Conservation (phyloP, 2,797 vertebrate species). For the Pelobates cultripes region DNA sequence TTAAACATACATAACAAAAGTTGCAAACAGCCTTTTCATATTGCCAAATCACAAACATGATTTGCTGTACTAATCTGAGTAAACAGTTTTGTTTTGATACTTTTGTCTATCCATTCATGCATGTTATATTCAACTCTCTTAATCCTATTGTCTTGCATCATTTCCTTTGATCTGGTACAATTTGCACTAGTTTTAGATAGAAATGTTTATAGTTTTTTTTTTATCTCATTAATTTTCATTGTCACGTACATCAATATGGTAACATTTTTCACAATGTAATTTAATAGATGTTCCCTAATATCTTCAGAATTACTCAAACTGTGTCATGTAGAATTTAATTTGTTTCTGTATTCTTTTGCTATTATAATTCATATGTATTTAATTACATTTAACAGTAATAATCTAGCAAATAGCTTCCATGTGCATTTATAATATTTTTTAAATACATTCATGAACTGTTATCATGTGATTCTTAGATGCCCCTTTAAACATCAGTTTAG, state of each 20-base stretch:
- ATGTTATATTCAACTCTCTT: not conserved
- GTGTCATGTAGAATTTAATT: no score
- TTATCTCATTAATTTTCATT: not conserved
- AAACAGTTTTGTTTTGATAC: not conserved
- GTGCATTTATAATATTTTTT: no score
- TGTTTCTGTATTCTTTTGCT: no score
- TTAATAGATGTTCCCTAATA: no score
- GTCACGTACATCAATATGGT: no score
- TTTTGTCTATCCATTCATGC: not conserved
- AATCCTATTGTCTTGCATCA: not conserved
- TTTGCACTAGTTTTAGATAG: not conserved
- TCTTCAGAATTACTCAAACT: no score
- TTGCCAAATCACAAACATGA: not conserved
- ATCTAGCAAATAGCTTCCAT: no score
- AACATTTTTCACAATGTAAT: no score
- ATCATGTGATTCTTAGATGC: not conserved
- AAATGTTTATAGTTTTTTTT: not conserved
- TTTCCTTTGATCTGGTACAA: not conserved
- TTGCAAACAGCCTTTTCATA: not conserved
- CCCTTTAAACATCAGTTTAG: not conserved
- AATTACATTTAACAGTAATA: no score
- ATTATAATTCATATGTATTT: no score
- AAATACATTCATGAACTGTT: not conserved
- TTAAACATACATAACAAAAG: not conserved
- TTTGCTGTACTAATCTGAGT: not conserved